A percentile compares a stretch with the other conserved stretches of the same genome.
Evolutionary conservation across 2,113 vertebrate genomes (phyloP).

Genomic region (Microtus richardsoni): DNA sequence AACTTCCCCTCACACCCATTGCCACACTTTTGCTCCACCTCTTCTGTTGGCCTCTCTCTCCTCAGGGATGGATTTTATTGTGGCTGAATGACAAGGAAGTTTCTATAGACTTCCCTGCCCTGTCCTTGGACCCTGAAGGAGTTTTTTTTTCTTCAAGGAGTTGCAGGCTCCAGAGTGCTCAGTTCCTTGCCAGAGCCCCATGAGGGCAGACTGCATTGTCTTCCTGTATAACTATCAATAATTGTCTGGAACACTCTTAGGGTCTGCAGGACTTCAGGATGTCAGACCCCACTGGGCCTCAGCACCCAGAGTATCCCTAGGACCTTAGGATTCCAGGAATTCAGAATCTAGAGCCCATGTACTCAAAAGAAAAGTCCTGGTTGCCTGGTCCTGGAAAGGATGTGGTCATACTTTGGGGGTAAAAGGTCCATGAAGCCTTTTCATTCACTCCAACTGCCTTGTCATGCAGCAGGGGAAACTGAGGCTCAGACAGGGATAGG

Average conservation of each 20-base stretch:
- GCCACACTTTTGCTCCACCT: too few relatives aligned
- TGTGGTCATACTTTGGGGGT: background rate
- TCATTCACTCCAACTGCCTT: background rate
- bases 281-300: background rate
- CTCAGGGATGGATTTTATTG: too few relatives aligned
- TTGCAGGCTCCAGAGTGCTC: background rate
- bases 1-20: too few relatives aligned
- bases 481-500: background rate
- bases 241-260: background rate
- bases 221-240: background rate
- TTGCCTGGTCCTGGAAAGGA: background rate
- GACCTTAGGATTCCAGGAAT: background rate
- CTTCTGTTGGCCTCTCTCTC: too few relatives aligned
- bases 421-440: background rate
- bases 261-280: background rate
- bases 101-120: too few relatives aligned
- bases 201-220: too few relatives aligned
- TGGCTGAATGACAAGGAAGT: too few relatives aligned
- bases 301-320: background rate
- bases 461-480: background rate
- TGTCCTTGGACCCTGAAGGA: accelerated
- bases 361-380: background rate
- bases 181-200: background rate
- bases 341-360: background rate
- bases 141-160: background rate